Evolutionary conservation across 2,888 invertebrate genomes (phyloP), one percentile per base, ranked within the genome.

Genomic region (Allygus modestus): DNA sequence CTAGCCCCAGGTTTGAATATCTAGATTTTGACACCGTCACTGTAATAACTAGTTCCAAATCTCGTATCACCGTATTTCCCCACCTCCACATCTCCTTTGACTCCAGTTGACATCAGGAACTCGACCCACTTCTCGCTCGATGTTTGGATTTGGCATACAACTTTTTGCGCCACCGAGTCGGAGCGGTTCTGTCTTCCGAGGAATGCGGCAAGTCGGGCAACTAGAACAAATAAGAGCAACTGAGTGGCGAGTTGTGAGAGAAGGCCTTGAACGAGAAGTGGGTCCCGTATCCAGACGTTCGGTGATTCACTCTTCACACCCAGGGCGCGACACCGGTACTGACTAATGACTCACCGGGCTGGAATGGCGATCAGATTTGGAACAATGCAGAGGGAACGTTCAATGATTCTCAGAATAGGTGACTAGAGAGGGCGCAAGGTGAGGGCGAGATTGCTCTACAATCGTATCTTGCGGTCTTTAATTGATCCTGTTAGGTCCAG

Each of bases 131-230:
- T 65, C 26, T 12, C 0, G 26, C 58, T 2, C n/a, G n/a, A 17
- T 23, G 58, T 58, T 65, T 11, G 65, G 65, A 31, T 65, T 65
- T 15, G 65, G 65, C 31, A 1, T 41, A 41, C 71, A 1, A 37
- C 5, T 71, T 71, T 71, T 71, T 71, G 37, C 41, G 11, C 7
- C 20, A n/a, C n/a, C n/a, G n/a, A n/a, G 33, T 2, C 28, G 69
- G 33, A 31, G 69, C n/a, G 31, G 69, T 33, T 33, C 69, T 37
- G 33, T 9, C 7, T 23, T 23, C 2, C 11, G 26, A 2, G 71
- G 71, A 71, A 71, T 71, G 71, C 71, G 71, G 23, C 71, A 41
- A 71, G 71, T 9, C 71, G 71, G 31, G 1, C n/a, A 71, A 71
- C 71, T 20, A 41, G 71, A 71, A 20, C 71, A 65, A 31, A 65